These are phyloP conservation scores for Tyto alba DNA, from an alignment of 2,113 vertebrate species.

Conservation along the genomic window DNA sequence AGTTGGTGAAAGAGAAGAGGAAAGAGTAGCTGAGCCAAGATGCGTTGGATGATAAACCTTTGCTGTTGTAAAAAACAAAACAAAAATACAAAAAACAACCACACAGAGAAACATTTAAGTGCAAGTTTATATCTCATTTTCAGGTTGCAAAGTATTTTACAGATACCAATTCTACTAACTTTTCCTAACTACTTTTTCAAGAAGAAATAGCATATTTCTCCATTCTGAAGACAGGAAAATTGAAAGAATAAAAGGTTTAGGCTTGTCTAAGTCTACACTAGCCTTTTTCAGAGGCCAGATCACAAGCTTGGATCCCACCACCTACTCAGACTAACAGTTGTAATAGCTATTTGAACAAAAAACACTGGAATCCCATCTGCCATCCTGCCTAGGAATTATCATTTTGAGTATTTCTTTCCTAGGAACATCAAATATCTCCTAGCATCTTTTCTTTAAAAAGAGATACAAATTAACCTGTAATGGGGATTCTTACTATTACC, in stretches of 20 bases:
- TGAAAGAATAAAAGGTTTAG: neutral
- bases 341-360: neutral
- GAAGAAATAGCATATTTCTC: neutral
- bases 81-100: too few species aligned
- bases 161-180: neutral
- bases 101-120: neutral
- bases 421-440: neutral
- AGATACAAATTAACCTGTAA: neutral
- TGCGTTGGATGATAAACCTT: constrained; percentile 86
- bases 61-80: constrained; percentile 53
- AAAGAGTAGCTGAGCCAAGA: constrained; percentile 90
- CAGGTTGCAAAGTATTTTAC: neutral
- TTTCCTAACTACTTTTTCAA: neutral
- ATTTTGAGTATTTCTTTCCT: neutral
- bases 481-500: neutral
- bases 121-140: neutral
- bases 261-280: neutral
- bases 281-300: neutral
- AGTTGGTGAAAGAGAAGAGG: constrained; percentile 90
- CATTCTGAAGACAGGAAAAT: neutral
- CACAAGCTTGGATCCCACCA: neutral
- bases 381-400: neutral
- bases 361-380: neutral
- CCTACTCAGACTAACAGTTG: neutral
- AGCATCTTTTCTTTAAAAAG: neutral